Percentiles rank a stretch among this genome's conserved stretches.
phyloP scores from a whole-genome alignment of 2,888 invertebrate species.

The Dryococelus australis region DNA sequence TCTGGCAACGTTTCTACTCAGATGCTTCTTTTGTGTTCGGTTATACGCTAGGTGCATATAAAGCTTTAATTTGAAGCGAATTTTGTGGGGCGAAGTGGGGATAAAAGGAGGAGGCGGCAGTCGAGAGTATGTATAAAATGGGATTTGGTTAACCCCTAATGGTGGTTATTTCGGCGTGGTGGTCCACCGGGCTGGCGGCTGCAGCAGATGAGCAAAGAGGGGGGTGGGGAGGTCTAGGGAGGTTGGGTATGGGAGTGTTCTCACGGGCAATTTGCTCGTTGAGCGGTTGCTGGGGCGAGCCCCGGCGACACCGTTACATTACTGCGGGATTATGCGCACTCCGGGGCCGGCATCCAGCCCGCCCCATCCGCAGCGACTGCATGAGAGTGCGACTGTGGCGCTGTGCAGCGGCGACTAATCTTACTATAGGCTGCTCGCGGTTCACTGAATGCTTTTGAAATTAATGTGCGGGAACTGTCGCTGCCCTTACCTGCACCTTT shows the following conservation, averaged over 20 bases:
- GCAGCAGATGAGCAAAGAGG: no score
- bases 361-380: background rate
- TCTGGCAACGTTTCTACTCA: no score
- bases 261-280: slow-evolving; percentile 40
- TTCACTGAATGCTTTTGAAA: no score
- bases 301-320: slow-evolving; percentile 27
- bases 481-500: no score
- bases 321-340: slow-evolving; percentile 28
- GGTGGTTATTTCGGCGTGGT: slow-evolving; percentile 6
- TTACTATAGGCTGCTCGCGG: no score
- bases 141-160: slow-evolving; percentile 1
- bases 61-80: no score
- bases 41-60: no score
- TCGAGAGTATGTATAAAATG: background rate
- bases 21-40: no score
- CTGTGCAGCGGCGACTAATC: no score
- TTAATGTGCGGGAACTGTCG: no score
- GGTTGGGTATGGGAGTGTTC: background rate
- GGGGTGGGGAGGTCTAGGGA: background rate
- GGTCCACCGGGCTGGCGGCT: no score
- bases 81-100: background rate
- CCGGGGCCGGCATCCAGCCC: background rate
- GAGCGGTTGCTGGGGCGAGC: slow-evolving; percentile 24
- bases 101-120: background rate
- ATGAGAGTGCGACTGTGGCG: no score